Evolutionary conservation across 2,113 vertebrate species (phyloP).

Genomic region (Ctenomys sociabilis): DNA sequence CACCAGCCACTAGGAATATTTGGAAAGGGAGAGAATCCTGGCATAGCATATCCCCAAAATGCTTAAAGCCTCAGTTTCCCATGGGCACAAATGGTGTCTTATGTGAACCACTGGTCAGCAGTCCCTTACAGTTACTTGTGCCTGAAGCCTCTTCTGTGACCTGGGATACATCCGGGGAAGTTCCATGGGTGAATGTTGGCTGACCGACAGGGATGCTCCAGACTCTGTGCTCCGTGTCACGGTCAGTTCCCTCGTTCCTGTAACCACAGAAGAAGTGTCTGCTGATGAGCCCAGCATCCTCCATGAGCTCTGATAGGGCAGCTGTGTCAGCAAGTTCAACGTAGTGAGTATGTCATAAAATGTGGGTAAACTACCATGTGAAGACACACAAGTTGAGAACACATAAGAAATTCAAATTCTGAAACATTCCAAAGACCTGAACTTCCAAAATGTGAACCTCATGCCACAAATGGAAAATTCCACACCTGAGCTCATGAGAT

Average conservation of each 20-base stretch:
- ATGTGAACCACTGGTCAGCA: background rate
- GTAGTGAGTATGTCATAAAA: background rate
- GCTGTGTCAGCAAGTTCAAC: background rate
- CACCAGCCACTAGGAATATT: background rate
- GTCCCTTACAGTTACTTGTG: background rate
- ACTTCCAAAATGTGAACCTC: background rate
- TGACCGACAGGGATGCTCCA: background rate
- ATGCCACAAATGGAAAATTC: background rate
- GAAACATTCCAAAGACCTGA: background rate
- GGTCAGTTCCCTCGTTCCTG: background rate
- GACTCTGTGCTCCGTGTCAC: background rate
- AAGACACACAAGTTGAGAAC: background rate
- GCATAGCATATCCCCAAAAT: accelerated
- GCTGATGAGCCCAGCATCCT: background rate
- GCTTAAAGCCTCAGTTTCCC: background rate
- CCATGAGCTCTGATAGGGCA: background rate
- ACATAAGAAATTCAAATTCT: background rate
- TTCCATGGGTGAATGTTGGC: background rate
- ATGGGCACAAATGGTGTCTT: background rate
- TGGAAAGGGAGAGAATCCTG: background rate
- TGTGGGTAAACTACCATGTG: background rate
- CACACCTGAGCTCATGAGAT: background rate
- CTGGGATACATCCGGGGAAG: accelerated
- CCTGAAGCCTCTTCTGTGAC: background rate
- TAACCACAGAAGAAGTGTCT: background rate